Evolutionary conservation across 2,888 invertebrate species (phyloP).

Genomic region (Blastobasis adustella): DNA sequence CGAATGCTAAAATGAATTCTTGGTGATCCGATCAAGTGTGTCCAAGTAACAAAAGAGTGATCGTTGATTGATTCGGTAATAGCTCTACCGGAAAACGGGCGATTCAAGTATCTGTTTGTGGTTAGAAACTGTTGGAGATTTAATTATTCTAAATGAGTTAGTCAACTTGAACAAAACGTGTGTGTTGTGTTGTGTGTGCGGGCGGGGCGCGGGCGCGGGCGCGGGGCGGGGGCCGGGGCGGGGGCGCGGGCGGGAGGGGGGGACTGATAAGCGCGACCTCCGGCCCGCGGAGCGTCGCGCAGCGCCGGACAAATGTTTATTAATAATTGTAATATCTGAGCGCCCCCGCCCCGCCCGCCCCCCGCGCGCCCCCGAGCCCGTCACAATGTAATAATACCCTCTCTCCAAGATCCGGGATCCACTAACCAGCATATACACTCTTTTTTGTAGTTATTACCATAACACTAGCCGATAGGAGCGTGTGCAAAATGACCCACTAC

Average conservation of each 20-base stretch:
- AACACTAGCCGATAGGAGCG: too few relatives aligned
- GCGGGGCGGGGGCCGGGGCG: conserved; percentile 1
- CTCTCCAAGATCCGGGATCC: too few relatives aligned
- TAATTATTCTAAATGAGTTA: not conserved
- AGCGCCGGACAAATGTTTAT: conserved; percentile 11
- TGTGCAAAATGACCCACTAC: too few relatives aligned
- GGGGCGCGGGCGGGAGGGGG: conserved; percentile 5
- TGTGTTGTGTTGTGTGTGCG: not conserved
- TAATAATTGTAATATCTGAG: conserved; percentile 27
- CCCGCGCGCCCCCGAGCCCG: not conserved
- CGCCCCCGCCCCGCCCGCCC: conserved; percentile 12
- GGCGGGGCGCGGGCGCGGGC: not conserved
- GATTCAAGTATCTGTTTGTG: not conserved
- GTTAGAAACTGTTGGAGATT: not conserved
- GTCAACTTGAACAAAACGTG: conserved; percentile 6
- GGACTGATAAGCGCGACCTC: conserved; percentile 21
- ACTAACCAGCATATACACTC: too few relatives aligned
- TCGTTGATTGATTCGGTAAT: not conserved
- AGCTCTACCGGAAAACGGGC: not conserved
- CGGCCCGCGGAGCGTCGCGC: conserved; percentile 17
- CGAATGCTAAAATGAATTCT: too few relatives aligned
- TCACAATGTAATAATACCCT: too few relatives aligned
- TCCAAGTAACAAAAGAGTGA: not conserved
- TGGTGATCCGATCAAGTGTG: not conserved
- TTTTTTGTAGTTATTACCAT: too few relatives aligned